Evolutionary conservation across 2,888 invertebrate species (phyloP).

Genomic region (Myathropa florea): DNA sequence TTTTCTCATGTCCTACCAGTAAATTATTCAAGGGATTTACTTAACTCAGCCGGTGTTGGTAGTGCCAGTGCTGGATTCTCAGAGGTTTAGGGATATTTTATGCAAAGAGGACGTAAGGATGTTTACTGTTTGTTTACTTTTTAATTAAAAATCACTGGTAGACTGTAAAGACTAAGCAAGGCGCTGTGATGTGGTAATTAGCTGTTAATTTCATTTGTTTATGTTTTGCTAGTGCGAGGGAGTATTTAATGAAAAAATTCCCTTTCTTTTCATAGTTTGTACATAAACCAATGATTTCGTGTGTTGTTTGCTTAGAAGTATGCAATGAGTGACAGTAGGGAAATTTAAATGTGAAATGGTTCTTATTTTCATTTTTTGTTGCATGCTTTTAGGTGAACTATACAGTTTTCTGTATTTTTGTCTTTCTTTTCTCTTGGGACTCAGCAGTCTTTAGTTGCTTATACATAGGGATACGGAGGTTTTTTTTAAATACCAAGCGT

Average conservation of each 20-base stretch:
- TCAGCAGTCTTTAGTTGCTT: too few relatives aligned
- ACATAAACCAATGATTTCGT: slow-evolving; percentile 19
- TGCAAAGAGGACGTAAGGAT: slow-evolving; percentile 28
- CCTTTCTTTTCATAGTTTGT: neutral
- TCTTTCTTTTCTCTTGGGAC: too few relatives aligned
- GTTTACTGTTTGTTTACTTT: slow-evolving; percentile 49
- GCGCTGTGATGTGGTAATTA: slow-evolving; percentile 41
- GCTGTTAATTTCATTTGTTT: slow-evolving; percentile 37
- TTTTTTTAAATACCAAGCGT: too few relatives aligned
- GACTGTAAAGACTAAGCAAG: neutral
- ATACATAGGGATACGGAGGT: too few relatives aligned
- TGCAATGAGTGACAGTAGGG: neutral
- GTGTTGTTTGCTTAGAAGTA: slow-evolving; percentile 1
- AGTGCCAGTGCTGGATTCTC: neutral
- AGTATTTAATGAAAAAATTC: slow-evolving; percentile 27
- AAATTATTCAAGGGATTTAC: slow-evolving; percentile 54
- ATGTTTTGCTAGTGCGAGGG: slow-evolving; percentile 22
- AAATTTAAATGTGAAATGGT: neutral
- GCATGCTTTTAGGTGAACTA: slow-evolving; percentile 22
- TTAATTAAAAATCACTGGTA: slow-evolving; percentile 60
- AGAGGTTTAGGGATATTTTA: slow-evolving; percentile 25
- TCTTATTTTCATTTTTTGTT: neutral
- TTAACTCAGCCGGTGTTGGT: neutral
- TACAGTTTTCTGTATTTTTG: neutral
- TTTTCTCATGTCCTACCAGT: slow-evolving; percentile 29